Evolutionary conservation across 2,888 invertebrate genomes (phyloP).

Genomic region (Amphipyra tragopoginis): DNA sequence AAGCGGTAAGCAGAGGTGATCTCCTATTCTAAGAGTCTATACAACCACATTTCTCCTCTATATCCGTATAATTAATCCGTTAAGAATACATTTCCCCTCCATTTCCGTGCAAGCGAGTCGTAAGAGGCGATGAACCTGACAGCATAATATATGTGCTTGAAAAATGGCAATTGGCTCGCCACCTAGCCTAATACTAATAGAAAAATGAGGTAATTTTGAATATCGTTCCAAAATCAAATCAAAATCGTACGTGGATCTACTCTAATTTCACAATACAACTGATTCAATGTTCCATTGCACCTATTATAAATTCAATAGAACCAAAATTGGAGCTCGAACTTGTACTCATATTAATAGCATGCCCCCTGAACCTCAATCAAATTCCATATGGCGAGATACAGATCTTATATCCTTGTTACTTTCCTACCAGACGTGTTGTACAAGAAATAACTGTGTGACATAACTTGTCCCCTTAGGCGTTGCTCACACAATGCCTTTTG

Average conservation of each 20-base stretch:
- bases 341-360: slow-evolving; percentile 60
- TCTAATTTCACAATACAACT: slow-evolving; percentile 30
- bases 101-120: too few relatives aligned
- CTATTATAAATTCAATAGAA: slow-evolving; percentile 39
- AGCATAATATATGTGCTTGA: too few relatives aligned
- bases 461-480: slow-evolving; percentile 83
- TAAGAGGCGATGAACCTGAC: too few relatives aligned
- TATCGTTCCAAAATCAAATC: too few relatives aligned
- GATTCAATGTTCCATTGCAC: slow-evolving; percentile 13
- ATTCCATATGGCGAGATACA: slow-evolving; percentile 75
- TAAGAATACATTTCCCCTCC: too few relatives aligned
- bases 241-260: background rate
- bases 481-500: slow-evolving; percentile 73
- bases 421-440: slow-evolving; percentile 80
- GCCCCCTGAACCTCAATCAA: slow-evolving; percentile 75
- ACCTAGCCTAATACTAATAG: too few relatives aligned
- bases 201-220: too few relatives aligned
- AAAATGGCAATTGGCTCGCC: too few relatives aligned
- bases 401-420: slow-evolving; percentile 87
- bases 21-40: too few relatives aligned
- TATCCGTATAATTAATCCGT: too few relatives aligned
- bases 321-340: slow-evolving; percentile 47
- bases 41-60: too few relatives aligned
- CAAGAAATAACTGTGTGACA: slow-evolving; percentile 83
- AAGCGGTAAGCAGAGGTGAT: too few relatives aligned